Conservation (phyloP, 2,888 invertebrate genomes). For the Folsomia candida region DNA sequence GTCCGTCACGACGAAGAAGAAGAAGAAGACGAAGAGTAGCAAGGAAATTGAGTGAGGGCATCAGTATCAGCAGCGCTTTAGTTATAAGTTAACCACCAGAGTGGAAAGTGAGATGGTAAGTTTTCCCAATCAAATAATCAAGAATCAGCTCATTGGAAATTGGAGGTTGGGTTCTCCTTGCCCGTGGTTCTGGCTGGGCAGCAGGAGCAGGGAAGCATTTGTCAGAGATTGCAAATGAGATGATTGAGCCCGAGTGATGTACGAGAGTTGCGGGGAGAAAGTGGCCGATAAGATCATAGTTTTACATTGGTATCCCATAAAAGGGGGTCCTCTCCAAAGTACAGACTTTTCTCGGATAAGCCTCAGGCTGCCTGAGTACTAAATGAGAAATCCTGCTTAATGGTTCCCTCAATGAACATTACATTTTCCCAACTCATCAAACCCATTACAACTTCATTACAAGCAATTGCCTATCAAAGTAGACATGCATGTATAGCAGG, state of each 20-base stretch:
- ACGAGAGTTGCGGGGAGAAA: conserved; percentile 38
- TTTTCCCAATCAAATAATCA: conserved; percentile 24
- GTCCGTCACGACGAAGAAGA: too few relatives aligned
- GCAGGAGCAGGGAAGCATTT: conserved; percentile 43
- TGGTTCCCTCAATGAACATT: conserved; percentile 43
- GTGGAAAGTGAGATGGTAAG: conserved; percentile 10
- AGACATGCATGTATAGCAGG: conserved; percentile 19
- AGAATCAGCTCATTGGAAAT: conserved; percentile 10
- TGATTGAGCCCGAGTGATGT: conserved; percentile 47
- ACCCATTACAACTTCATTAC: conserved; percentile 49
- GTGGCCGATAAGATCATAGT: conserved; percentile 23
- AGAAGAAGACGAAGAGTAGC: too few relatives aligned
- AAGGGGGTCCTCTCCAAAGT: conserved; percentile 26
- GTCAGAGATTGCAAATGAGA: conserved; percentile 49
- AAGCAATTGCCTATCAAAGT: conserved; percentile 47
- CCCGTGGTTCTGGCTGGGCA: neutral
- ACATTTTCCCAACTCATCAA: conserved; percentile 44
- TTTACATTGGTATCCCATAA: conserved; percentile 43
- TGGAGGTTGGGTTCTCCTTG: conserved; percentile 18
- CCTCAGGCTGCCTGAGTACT: conserved; percentile 34
- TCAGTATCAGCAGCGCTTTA: too few relatives aligned
- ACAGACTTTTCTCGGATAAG: conserved; percentile 24
- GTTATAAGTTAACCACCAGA: neutral
- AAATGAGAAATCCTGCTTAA: conserved; percentile 49
- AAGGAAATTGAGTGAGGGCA: too few relatives aligned